phyloP scores from a whole-genome alignment of 2,797 vertebrate genomes.

The Falco concolor region DNA sequence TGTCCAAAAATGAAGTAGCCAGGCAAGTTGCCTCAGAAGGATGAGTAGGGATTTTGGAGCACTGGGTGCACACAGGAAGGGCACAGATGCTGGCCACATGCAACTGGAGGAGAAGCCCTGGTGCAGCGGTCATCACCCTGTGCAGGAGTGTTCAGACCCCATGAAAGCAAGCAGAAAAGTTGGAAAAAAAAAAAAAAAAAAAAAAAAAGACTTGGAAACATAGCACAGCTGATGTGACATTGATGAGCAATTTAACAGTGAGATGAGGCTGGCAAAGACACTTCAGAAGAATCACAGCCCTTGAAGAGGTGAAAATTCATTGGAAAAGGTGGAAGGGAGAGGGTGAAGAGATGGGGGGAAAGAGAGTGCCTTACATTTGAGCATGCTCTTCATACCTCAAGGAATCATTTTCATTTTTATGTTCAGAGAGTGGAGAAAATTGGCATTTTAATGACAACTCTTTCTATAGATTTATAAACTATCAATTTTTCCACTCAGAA shows the following conservation, averaged over 20 bases:
- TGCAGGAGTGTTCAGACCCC: neutral
- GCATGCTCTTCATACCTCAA: neutral
- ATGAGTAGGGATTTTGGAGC: fast-evolving
- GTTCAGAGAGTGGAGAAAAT: neutral
- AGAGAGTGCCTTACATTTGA: neutral
- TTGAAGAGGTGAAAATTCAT: neutral
- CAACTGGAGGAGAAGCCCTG: fast-evolving
- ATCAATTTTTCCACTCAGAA: neutral
- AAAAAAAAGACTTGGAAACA: neutral
- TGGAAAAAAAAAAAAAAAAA: neutral
- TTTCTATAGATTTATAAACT: neutral
- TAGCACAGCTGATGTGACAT: neutral
- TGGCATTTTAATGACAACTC: neutral
- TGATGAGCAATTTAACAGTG: neutral
- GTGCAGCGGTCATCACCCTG: no score
- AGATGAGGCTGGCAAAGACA: neutral
- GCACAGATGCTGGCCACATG: neutral
- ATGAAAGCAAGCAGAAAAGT: neutral
- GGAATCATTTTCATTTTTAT: neutral
- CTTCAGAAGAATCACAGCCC: neutral
- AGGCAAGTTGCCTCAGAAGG: neutral
- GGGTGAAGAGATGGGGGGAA: fast-evolving
- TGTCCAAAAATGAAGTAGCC: neutral
- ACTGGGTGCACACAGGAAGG: neutral
- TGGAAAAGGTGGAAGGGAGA: neutral